A percentile compares a stretch with the other conserved stretches of the same genome.
phyloP scores from a whole-genome alignment of 2,797 vertebrate genomes.

The Enoplosus armatus region DNA sequence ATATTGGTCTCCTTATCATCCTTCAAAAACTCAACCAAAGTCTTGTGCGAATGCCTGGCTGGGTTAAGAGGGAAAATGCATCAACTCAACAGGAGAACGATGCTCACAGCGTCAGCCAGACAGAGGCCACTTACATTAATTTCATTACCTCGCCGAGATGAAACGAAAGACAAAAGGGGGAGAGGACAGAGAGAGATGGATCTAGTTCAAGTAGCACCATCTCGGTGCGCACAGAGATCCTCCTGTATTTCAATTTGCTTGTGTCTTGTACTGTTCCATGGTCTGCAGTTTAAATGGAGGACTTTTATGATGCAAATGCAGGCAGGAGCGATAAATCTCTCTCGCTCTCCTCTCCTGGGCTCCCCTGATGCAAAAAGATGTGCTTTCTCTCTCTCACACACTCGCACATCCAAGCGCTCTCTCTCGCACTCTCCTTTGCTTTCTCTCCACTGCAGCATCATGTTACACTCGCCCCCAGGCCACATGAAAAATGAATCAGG shows the following conservation, averaged over 20 bases:
- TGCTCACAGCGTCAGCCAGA: constrained; percentile 38
- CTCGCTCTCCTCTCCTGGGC: constrained; percentile 52
- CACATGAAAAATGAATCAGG: constrained; percentile 82
- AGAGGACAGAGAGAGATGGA: constrained; percentile 26
- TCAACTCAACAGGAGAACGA: constrained; percentile 29
- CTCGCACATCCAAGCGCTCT: too few relatives aligned
- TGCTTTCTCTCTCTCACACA: constrained; percentile 24
- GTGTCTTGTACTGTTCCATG: constrained; percentile 64
- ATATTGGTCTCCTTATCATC: constrained; percentile 4
- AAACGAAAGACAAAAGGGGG: constrained; percentile 16
- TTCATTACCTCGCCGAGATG: constrained; percentile 65
- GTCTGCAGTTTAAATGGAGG: constrained; percentile 75
- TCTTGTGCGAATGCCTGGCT: background rate
- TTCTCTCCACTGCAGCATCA: constrained; percentile 68
- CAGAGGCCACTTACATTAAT: constrained; percentile 61
- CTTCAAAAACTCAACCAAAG: constrained; percentile 14
- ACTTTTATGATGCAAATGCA: constrained; percentile 84
- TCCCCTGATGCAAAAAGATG: constrained; percentile 72
- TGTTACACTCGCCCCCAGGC: constrained; percentile 76
- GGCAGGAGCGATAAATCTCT: constrained; percentile 82
- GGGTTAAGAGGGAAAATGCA: constrained; percentile 15
- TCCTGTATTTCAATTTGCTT: constrained; percentile 77
- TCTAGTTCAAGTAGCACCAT: constrained; percentile 38
- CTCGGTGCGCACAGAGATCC: constrained; percentile 51
- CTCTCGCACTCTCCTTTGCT: constrained; percentile 27